Base-by-base conservation (phyloP, 2,797 vertebrate genomes). In the Gallinago stenura region DNA sequence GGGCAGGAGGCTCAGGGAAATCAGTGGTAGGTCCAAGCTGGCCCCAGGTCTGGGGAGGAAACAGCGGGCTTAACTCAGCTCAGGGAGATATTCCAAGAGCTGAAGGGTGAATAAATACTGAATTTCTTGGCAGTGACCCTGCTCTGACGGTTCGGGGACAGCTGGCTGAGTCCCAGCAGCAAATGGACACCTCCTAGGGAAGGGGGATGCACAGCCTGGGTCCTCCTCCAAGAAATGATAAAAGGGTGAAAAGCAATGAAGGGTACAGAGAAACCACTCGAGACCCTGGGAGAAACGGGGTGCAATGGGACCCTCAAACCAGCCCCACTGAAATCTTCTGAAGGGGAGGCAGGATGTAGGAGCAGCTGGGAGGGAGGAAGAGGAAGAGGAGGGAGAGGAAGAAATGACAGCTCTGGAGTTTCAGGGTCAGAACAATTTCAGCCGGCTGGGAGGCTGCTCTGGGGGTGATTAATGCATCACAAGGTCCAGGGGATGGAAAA, bases 381-480 rank as follows among this genome's bases (percentile, higher is more conserved):
- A 77, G 53, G 33, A 72, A 7, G 20, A 51, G 30, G n/a, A 48
- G 31, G 24, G 20, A 43, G 39, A 83, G 54, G 91, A 93, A 94
- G 88, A 86, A 89, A 87, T 73, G 46, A 84, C 83, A 95, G 3
- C 43, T 46, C 51, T 83, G 57, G 87, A 85, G 60, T 94, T 87
- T 76, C 21, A 33, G 94, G 89, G 81, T 94, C 85, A 82, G 94
- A 71, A 79, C 4, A 0, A 87, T 80, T 96, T 88, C 64, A 95
- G 91, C 85, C 2, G 7, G 60, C 91, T 89, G 92, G 33, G 50
- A 46, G 39, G 78, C 89, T 94, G 83, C 45, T 94, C 83, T 66
- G 60, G 35, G 79, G 45, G 71, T 93, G 95, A 96, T 96, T 94
- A 95, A 96, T 89, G 75, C 66, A 82, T 93, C 96, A 95, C 86